Base-by-base conservation (phyloP, 2,113 vertebrate species). In the Bostrychus sinensis region DNA sequence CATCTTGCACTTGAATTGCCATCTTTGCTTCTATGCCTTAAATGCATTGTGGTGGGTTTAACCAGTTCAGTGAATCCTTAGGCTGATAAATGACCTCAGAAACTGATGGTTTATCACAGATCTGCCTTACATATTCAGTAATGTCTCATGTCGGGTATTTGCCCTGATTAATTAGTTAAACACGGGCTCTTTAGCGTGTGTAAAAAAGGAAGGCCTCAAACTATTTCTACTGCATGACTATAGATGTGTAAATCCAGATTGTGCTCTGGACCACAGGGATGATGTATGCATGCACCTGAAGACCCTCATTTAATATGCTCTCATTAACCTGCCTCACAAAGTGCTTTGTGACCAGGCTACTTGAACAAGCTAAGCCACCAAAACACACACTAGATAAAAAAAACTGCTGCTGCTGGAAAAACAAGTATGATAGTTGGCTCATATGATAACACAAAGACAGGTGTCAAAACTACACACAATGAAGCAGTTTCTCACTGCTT, bases 111-210 rank as follows among this genome's bases (percentile, higher is more conserved):
- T 90, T 79, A 88, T 90, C 88, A 86, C 82, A 75, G 65, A 88
- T 88, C 88, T 85, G 71, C 78, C 81, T 83, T 73, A 89, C 83
- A 85, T 81, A 81, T 79, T 72, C 80, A 68, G 74, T 81, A 83
- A 89, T 84, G 86, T 85, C 82, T 84, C 46, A 53, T 84, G 84
- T 81, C 83, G 85, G 80, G 78, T 88, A 82, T 91, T 89, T 86
- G 90, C 48, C 77, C 76, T 82, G 79, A 91, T 88, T 89, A 86
- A 92, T 88, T 88, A 89, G 78, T 80, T 85, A 68, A 88, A 89
- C 79, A 63, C 60, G 26, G 73, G 81, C 80, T 88, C 82, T 88
- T 89, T 77, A 88, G 81, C 48, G 42, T 60, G 65, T 62, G 80
- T 80, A 67, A 82, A 82, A 66, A 60, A 68, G 50, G 16, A 82